Conservation (phyloP, 2,888 invertebrate genomes). For the Athalia rosae region DNA sequence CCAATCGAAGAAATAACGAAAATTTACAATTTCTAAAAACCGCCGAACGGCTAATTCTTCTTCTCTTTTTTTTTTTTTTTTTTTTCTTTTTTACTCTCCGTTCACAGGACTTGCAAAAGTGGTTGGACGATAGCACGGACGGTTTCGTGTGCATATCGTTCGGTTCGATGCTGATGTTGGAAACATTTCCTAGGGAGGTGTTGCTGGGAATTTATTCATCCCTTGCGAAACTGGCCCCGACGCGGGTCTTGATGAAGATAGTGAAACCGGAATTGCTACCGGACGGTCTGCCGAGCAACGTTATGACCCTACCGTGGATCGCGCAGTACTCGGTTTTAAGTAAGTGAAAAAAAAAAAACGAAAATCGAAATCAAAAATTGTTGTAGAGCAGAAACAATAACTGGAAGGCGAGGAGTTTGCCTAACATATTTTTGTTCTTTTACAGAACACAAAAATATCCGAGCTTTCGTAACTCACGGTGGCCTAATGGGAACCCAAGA, state of each 20-base stretch:
- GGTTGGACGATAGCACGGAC: slow-evolving; percentile 59
- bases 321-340: slow-evolving; percentile 61
- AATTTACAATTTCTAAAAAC: neutral
- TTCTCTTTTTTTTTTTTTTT: neutral
- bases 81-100: neutral
- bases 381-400: too few relatives aligned
- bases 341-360: slow-evolving; percentile 46
- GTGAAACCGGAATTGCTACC: slow-evolving; percentile 52
- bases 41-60: neutral
- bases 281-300: slow-evolving; percentile 59
- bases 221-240: slow-evolving; percentile 59
- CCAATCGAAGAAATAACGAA: too few relatives aligned
- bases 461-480: slow-evolving; percentile 65
- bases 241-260: slow-evolving; percentile 60
- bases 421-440: too few relatives aligned
- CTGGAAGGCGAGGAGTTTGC: neutral
- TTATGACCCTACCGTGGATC: slow-evolving; percentile 58
- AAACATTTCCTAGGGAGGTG: slow-evolving; percentile 57
- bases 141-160: slow-evolving; percentile 64
- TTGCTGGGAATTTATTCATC: slow-evolving; percentile 54
- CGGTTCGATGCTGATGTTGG: slow-evolving; percentile 62
- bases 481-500: slow-evolving; percentile 60
- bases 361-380: too few relatives aligned
- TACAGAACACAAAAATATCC: slow-evolving; percentile 67
- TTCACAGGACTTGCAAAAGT: slow-evolving; percentile 58